phyloP scores from a whole-genome alignment of 2,888 invertebrate genomes.

The Sacculina carcini region DNA sequence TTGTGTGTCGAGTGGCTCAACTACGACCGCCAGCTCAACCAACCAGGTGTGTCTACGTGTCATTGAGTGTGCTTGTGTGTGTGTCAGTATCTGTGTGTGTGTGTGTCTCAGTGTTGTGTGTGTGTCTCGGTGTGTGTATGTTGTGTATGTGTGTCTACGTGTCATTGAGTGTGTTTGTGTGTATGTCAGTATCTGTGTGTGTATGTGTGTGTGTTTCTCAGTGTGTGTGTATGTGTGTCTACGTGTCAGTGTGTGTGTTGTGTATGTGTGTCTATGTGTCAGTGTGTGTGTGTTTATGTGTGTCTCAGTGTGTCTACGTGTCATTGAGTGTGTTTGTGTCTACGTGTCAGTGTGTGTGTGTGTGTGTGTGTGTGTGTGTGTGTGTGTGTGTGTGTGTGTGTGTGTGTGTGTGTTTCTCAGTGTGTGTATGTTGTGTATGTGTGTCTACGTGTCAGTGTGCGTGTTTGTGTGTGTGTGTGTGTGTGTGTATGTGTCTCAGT shows the following conservation, averaged over 20 bases:
- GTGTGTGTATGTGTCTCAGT: no score
- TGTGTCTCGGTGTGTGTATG: no score
- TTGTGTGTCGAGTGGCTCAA: slow-evolving; percentile 78
- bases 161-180: no score
- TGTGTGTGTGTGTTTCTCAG: slow-evolving; percentile 12
- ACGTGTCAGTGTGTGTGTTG: neutral
- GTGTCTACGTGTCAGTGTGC: no score
- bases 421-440: no score
- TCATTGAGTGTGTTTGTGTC: neutral
- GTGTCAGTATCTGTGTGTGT: neutral
- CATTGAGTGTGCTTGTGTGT: neutral
- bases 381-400: neutral
- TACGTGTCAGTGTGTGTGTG: neutral
- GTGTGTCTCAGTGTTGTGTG: neutral
- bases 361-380: neutral
- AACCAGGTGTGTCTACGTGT: slow-evolving; percentile 25
- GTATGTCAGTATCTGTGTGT: no score
- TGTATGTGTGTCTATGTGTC: neutral
- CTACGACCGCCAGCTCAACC: slow-evolving; percentile 48
- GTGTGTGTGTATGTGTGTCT: no score
- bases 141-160: no score
- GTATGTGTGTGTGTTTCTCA: no score
- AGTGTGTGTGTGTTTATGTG: no score
- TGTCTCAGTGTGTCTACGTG: neutral
- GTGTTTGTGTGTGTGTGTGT: no score